phyloP scores from a whole-genome alignment of 2,113 vertebrate genomes.

The Ia io region DNA sequence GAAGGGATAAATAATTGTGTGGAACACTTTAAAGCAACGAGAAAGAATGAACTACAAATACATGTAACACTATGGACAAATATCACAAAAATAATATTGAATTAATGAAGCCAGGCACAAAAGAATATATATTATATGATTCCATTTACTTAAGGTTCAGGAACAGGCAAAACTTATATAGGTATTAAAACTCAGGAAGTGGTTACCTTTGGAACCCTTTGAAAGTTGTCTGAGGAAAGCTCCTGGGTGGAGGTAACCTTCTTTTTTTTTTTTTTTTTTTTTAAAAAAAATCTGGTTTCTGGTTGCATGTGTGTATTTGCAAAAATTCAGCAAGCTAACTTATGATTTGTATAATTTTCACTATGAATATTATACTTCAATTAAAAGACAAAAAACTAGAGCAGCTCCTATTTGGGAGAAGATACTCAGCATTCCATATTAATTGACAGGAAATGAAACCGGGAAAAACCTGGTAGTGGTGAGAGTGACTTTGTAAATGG shows the following conservation, averaged over 20 bases:
- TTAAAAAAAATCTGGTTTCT: slow-evolving; percentile 6
- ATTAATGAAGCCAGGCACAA: background rate
- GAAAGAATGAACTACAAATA: background rate
- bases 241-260: background rate
- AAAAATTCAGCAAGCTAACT: background rate
- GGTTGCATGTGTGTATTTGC: background rate
- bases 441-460: background rate
- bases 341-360: background rate
- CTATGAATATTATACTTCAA: background rate
- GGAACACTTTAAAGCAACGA: background rate
- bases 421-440: background rate
- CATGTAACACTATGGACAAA: background rate
- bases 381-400: background rate
- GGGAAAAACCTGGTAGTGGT: background rate
- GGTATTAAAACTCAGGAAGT: background rate
- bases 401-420: background rate
- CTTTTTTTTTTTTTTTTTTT: background rate
- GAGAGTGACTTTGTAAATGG: background rate
- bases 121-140: background rate
- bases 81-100: background rate
- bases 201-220: background rate
- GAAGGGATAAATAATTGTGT: background rate
- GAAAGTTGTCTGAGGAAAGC: background rate
- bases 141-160: background rate
- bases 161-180: background rate